Percentiles rank a stretch among this genome's conserved stretches.
phyloP scores from a whole-genome alignment of 2,888 invertebrate species.

The Pollenia griseotomentosa region DNA sequence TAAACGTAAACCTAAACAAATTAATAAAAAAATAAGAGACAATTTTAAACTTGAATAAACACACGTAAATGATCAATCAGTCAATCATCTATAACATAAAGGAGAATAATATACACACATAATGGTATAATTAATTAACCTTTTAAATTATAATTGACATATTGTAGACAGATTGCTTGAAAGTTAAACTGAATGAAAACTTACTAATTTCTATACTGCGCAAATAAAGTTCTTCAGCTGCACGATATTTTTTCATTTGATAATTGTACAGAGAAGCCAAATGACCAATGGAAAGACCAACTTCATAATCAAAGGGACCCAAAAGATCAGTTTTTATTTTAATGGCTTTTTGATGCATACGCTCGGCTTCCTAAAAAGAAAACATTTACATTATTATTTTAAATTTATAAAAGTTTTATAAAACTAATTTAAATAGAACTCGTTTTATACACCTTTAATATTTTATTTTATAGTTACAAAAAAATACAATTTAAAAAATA shows the following conservation, averaged over 20 bases:
- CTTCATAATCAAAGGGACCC: constrained; percentile 94
- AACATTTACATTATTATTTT: background rate
- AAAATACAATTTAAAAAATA: background rate
- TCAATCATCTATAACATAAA: background rate
- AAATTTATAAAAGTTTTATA: no score
- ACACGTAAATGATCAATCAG: background rate
- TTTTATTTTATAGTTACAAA: background rate
- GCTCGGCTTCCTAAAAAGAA: constrained; percentile 90
- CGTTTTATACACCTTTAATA: no score
- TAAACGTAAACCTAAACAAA: constrained; percentile 88
- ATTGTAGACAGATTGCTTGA: background rate
- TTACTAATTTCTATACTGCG: constrained; percentile 95
- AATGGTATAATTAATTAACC: background rate
- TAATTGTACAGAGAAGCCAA: constrained; percentile 97
- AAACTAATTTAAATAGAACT: no score
- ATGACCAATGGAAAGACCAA: constrained; percentile 96
- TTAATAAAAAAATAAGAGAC: constrained; percentile 18
- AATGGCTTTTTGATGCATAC: constrained; percentile 97
- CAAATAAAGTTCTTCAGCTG: constrained; percentile 94
- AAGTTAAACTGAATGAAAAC: constrained; percentile 78
- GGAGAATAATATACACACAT: background rate
- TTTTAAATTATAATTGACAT: background rate
- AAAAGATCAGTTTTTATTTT: constrained; percentile 94
- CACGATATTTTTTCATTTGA: constrained; percentile 94
- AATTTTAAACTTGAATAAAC: background rate